Conservation (phyloP, 2,797 vertebrate species). For the Allobates femoralis region DNA sequence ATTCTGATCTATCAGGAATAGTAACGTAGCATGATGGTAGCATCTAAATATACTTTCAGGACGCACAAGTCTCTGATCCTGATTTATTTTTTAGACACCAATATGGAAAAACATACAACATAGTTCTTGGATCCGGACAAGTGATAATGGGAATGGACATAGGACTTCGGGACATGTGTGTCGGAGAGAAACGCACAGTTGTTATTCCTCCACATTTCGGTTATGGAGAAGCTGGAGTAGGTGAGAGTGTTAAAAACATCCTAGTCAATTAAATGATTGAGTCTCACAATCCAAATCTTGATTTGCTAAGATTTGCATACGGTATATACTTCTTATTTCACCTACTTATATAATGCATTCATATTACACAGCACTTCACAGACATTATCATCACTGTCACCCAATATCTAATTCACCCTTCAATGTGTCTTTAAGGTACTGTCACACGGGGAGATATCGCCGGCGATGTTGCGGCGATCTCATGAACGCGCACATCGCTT, state of each 20-base stretch:
- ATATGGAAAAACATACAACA: conserved; percentile 94
- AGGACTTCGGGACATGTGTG: conserved; percentile 93
- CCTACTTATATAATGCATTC: too few species aligned
- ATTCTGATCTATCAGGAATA: background rate
- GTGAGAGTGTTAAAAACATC: conserved; percentile 76
- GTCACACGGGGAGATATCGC: too few species aligned
- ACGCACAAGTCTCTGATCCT: background rate
- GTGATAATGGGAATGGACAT: conserved; percentile 95
- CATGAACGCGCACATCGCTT: too few species aligned
- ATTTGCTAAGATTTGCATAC: too few species aligned
- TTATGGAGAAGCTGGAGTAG: conserved; percentile 93
- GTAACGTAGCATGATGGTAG: background rate
- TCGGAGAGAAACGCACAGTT: conserved; percentile 87
- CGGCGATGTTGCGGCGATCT: too few species aligned
- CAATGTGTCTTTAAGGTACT: too few species aligned
- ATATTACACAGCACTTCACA: too few species aligned
- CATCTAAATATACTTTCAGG: background rate
- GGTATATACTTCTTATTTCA: too few species aligned
- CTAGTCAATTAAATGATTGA: background rate
- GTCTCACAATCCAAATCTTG: background rate
- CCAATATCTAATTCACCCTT: too few species aligned
- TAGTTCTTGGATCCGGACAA: conserved; percentile 91
- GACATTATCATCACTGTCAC: too few species aligned
- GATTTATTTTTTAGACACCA: conserved; percentile 76
- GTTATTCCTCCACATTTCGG: conserved; percentile 93